phyloP scores from a whole-genome alignment of 2,888 invertebrate species.

The Diploptera punctata region DNA sequence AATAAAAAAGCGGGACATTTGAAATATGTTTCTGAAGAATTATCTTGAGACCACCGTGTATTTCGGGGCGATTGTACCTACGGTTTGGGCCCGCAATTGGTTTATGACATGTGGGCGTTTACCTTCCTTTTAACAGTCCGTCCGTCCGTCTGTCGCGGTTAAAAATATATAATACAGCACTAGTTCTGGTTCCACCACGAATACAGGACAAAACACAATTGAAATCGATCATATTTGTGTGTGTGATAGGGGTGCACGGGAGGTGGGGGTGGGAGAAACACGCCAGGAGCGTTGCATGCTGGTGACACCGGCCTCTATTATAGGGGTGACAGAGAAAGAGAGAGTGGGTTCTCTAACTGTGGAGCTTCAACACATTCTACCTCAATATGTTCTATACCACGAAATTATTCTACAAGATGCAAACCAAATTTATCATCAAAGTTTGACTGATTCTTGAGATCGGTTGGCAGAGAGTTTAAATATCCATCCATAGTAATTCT shows the following conservation, averaged over 20 bases:
- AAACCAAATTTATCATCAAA: no score
- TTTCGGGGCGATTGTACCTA: slow-evolving; percentile 3
- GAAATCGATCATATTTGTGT: slow-evolving; percentile 38
- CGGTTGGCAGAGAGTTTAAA: no score
- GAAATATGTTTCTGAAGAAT: no score
- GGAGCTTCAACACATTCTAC: no score
- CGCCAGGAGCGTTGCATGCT: slow-evolving; percentile 18
- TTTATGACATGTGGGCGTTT: slow-evolving; percentile 24
- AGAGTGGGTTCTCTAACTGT: neutral
- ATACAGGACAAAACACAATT: slow-evolving; percentile 33
- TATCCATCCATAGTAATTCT: no score
- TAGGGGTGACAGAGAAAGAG: slow-evolving; percentile 7
- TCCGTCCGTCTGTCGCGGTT: neutral
- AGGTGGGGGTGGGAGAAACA: slow-evolving; percentile 12
- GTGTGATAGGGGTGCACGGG: slow-evolving; percentile 16
- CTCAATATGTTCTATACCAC: no score
- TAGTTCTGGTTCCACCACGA: neutral
- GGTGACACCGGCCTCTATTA: slow-evolving; percentile 30
- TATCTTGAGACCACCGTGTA: neutral
- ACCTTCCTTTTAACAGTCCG: slow-evolving; percentile 4
- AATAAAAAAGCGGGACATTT: no score
- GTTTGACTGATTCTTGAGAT: no score
- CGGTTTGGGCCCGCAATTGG: neutral
- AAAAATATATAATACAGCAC: slow-evolving; percentile 3
- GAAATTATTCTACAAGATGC: no score